phyloP scores from a whole-genome alignment of 2,113 vertebrate species.

The Galbula dea region DNA sequence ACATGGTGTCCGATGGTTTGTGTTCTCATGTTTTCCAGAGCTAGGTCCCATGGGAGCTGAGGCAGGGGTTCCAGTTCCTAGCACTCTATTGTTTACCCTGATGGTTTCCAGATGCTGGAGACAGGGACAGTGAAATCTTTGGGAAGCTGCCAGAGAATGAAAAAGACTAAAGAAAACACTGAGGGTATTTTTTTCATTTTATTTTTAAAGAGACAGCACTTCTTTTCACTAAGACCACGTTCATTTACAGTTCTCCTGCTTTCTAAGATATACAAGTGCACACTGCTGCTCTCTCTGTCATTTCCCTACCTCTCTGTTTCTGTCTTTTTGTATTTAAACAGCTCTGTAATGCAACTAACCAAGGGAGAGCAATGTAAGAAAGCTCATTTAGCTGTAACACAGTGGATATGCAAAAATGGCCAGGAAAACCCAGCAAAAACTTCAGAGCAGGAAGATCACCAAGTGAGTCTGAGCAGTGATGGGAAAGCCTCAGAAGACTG shows the following conservation, averaged over 20 bases:
- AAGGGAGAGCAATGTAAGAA: not conserved
- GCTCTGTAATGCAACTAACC: not conserved
- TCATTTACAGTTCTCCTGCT: not conserved
- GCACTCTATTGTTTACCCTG: constrained; percentile 92
- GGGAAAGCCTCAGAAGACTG: constrained; percentile 49
- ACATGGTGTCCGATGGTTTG: constrained; percentile 80
- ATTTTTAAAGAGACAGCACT: constrained; percentile 57
- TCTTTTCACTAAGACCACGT: not conserved
- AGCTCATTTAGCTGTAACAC: constrained; percentile 6
- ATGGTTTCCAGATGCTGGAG: constrained; percentile 94
- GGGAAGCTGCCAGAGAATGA: constrained; percentile 74
- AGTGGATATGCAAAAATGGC: constrained; percentile 42
- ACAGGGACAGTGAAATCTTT: constrained; percentile 82
- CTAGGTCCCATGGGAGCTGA: constrained; percentile 81
- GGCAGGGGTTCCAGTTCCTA: constrained; percentile 82
- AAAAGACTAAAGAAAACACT: constrained; percentile 80
- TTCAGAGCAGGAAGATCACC: constrained; percentile 27
- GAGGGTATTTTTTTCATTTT: constrained; percentile 36
- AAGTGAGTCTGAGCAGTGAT: constrained; percentile 28
- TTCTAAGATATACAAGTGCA: not conserved
- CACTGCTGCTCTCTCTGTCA: not conserved
- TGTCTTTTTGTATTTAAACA: not conserved
- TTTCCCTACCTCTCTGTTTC: not conserved
- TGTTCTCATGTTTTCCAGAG: constrained; percentile 83
- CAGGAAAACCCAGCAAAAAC: constrained; percentile 40